Conservation (phyloP, 2,113 vertebrate species). For the Siniperca knerii region DNA sequence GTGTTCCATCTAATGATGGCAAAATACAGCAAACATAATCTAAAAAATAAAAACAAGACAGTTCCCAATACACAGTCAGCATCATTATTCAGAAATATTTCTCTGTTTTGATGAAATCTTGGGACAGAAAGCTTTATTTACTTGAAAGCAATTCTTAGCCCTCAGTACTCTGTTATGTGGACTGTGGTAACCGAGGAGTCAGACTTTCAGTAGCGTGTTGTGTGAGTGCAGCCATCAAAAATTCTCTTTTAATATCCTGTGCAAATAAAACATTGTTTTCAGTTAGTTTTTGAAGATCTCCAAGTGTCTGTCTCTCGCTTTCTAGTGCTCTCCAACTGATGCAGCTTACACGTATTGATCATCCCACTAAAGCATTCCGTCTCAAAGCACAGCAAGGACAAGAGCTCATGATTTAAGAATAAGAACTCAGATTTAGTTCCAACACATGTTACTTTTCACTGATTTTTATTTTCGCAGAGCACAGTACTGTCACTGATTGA, state of each 20-base stretch:
- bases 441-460: conserved; percentile 35
- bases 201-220: conserved; percentile 55
- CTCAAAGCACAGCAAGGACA: conserved; percentile 68
- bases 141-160: conserved; percentile 56
- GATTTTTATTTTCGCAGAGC: conserved; percentile 34
- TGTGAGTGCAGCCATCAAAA: conserved; percentile 60
- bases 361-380: conserved; percentile 70
- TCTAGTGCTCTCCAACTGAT: conserved; percentile 62
- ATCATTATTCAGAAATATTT: conserved; percentile 60
- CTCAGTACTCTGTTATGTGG: conserved; percentile 55
- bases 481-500: conserved; percentile 25
- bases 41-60: conserved; percentile 35
- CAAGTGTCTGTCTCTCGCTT: conserved; percentile 55
- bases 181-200: conserved; percentile 47
- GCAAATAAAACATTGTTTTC: conserved; percentile 78
- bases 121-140: conserved; percentile 61
- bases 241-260: conserved; percentile 79
- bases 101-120: conserved; percentile 56
- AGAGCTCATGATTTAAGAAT: conserved; percentile 74
- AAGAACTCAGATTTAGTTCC: conserved; percentile 53
- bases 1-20: conserved; percentile 18
- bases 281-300: conserved; percentile 72
- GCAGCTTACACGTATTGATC: conserved; percentile 77
- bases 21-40: conserved; percentile 36
- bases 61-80: conserved; percentile 39